Evolutionary conservation across 2,888 invertebrate genomes (phyloP), one percentile per base, ranked within the genome.

Genomic region (Eupeodes luniger): DNA sequence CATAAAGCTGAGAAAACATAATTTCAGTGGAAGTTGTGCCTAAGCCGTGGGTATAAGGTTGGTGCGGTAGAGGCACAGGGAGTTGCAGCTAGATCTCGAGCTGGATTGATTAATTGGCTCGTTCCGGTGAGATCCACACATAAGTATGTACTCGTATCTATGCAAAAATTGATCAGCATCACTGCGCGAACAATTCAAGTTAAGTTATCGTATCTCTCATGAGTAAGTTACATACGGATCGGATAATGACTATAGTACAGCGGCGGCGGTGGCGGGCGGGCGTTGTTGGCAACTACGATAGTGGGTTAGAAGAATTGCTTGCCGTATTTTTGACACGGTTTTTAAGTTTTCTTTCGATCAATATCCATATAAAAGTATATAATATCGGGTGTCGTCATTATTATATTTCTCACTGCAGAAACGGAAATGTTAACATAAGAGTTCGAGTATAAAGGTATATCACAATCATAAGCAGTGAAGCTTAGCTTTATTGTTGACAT

Each of bases 41-140:
- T 40, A 16, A 1, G n/a, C 4, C 2, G 40, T 4, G 12, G 47
- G 5, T 27, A 27, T 27, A 27, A 27, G 27, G 27, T 1, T 27
- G 27, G 27, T 27, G 12, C 7, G 36, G 14, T 14, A 19, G 11
- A 4, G 19, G 66, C 27, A 27, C 27, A 19, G 16, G 19, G 16
- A 57, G 69, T 57, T 70, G 74, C 40, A 19, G 69, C 19, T 53
- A 75, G 51, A 69, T 86, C 62, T 82, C 66, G 51, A 72, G 47
- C 70, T 49, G 40, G 57, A 75, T 75, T 76, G 66, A 87, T 87
- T 87, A 87, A 87, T 83, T 87, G 80, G 59, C 61, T 84, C 83
- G 87, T 87, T 87, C 87, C 87, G 87, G 83, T 80, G 80, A 66
- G 64, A 59, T 77, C 85, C 59, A 61, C 84, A 84, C 66, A 67